Base-by-base conservation (phyloP, 1,140 invertebrate genomes). In the Drosophila albomicans region DNA sequence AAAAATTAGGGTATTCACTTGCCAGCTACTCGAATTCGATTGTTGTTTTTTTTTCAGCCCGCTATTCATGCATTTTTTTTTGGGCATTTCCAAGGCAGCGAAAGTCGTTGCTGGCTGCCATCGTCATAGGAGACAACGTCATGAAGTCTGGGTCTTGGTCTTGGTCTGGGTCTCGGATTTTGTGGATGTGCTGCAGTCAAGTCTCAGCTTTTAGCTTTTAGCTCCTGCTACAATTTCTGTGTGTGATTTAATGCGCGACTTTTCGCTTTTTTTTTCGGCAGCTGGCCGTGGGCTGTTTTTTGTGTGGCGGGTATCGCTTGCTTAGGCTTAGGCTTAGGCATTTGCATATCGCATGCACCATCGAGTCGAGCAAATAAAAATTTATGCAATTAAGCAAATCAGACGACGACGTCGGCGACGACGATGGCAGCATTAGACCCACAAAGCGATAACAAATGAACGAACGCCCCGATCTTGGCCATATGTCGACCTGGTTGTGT, bases 301-400 rank as follows among this genome's bases (percentile, higher is more conserved):
- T 30, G 30, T 32, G 30, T 25, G 20, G 45, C 32, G 46, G 49
- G 20, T 59, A 35, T 68, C 49, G 46, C 30, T 30, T 25, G 20
- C 0, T 20, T 20, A 20, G 20, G 20, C 20, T 25, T 25, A 25
- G 20, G 20, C 20, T 25, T 25, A 59, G 3, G 28, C 79, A 86
- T 86, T 87, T 87, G 84, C 82, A 87, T 87, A 87, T 87, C 82
- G 76, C 77, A 74, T 79, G 84, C 82, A 71, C 78, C 84, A 87
- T 80, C 78, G 71, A 66, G 56, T 75, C 67, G 75, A 72, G 78
- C 78, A 86, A 87, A 87, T 87, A 87, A 87, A 87, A 87, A 88
- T 87, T 87, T 87, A 87, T 87, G 82, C 82, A 87, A 87, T 87
- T 87, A 87, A 87, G 82, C 84, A 87, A 87, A 87, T 87, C 84